Evolutionary conservation across 1,140 invertebrate species (phyloP), one percentile per base, ranked within the genome.

Genomic region (Eubasilissa regina): DNA sequence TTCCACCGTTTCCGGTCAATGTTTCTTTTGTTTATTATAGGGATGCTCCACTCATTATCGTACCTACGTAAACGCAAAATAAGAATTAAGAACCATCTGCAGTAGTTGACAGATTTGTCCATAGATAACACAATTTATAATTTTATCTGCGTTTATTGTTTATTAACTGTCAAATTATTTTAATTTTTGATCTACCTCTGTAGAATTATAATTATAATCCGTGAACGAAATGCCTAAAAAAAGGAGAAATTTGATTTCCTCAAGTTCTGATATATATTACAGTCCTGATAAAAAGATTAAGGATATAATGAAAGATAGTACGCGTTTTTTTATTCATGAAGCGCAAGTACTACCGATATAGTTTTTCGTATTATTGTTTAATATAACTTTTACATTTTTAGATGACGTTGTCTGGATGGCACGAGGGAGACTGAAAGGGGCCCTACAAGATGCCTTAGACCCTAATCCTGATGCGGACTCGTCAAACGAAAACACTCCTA

Each of bases 401-500:
- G 88, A 83, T 70, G 89, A 87, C 53, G 88, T 91, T 77, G 55
- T 77, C 9, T 84, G 87, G 0, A 88, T 90, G 51, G 92, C 93
- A n/a, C 88, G 93, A 60, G 91, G 92, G 58, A 86, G 92, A 35
- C 87, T 93, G 13, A 92, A 92, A 86, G 92, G 92, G 48, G 93
- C 92, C 43, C 84, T 94, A 19, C 87, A 91, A 84, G 92, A 93
- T 80, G 87, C 91, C 9, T 80, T 93, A 17, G 90, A 91, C 45
- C 90, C 91, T 35, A 88, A 88, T 75, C 89, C 92, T 76, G 91
- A 89, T 80, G 85, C 87, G 66, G 84, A 87, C 83, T 64, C 87
- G 81, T 86, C 90, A 79, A 85, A 84, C 80, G 90, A 90, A 84
- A 86, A 81, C 12, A 83, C 80, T 68, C 84, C 86, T 44, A 73